phyloP scores from a whole-genome alignment of 2,113 vertebrate genomes.

The Ciconia boyciana region DNA sequence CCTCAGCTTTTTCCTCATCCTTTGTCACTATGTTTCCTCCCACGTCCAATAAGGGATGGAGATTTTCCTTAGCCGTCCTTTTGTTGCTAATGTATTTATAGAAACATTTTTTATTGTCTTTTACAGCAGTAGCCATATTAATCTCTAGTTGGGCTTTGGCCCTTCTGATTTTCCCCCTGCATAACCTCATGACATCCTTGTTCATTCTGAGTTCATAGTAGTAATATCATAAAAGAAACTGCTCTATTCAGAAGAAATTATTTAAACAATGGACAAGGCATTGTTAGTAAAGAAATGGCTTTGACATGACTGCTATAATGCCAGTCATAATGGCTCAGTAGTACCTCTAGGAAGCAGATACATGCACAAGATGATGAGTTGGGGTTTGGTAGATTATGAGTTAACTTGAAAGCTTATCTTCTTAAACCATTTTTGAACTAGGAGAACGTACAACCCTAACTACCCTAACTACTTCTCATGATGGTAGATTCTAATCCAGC shows the following conservation, averaged over 20 bases:
- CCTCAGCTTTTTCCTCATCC: too few relatives aligned
- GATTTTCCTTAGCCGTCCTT: too few relatives aligned
- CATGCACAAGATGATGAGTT: neutral
- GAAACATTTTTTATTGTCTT: too few relatives aligned
- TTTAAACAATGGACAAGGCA: neutral
- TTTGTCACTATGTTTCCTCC: too few relatives aligned
- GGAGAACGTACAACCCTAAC: neutral
- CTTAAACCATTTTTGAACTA: neutral
- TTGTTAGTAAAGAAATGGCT: neutral
- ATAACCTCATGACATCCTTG: too few relatives aligned
- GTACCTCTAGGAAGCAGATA: neutral
- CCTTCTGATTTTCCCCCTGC: too few relatives aligned
- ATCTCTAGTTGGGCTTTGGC: too few relatives aligned
- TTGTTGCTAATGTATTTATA: too few relatives aligned
- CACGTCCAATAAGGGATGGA: too few relatives aligned
- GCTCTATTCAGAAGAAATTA: neutral
- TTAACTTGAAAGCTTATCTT: neutral
- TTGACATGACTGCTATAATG: neutral
- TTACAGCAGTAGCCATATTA: too few relatives aligned
- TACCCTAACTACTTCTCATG: neutral
- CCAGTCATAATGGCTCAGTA: neutral
- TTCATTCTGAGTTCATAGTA: neutral
- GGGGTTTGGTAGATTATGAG: neutral
- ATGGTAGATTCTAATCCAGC: neutral
- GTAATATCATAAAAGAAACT: neutral